Evolutionary conservation across 1,140 invertebrate genomes (phyloP).

Genomic region (Heliothis subflexa): DNA sequence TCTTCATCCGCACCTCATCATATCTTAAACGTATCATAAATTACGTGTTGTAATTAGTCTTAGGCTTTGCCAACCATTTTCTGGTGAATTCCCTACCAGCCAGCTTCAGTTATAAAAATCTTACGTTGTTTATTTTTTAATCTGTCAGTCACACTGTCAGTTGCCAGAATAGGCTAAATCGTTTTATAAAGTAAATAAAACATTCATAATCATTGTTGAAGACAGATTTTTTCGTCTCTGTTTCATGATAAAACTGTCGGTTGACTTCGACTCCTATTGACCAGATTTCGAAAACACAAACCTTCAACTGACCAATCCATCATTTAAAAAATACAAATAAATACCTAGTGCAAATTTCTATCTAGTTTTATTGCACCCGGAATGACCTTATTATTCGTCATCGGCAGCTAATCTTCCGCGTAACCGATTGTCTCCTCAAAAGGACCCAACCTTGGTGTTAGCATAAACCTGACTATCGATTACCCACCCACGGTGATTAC

Average conservation of each 20-base stretch:
- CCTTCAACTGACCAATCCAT: neutral
- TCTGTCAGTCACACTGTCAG: too few relatives aligned
- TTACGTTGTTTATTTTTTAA: too few relatives aligned
- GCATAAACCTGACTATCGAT: conserved; percentile 29
- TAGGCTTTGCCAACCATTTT: neutral
- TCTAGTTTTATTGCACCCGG: neutral
- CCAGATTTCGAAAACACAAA: too few relatives aligned
- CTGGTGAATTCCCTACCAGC: too few relatives aligned
- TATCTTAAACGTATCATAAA: conserved; percentile 16
- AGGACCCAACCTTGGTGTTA: conserved; percentile 31
- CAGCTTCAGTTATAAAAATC: too few relatives aligned
- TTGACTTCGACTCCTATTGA: too few relatives aligned
- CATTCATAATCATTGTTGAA: too few relatives aligned
- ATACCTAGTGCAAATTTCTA: neutral
- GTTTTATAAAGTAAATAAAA: too few relatives aligned
- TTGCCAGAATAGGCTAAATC: too few relatives aligned
- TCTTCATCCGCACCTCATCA: neutral
- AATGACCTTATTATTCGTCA: conserved; percentile 15
- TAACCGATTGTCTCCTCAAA: conserved; percentile 37
- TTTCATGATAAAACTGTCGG: too few relatives aligned
- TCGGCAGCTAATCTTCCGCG: conserved; percentile 35
- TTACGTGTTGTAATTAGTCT: neutral
- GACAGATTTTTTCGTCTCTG: too few relatives aligned
- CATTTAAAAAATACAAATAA: neutral
- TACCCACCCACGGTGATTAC: conserved; percentile 27